Percentiles rank a stretch among this genome's conserved stretches.
Evolutionary conservation across 64 coral and sea anemone species (phyloP).

Genomic region (Hydrozoanthus tunicans): DNA sequence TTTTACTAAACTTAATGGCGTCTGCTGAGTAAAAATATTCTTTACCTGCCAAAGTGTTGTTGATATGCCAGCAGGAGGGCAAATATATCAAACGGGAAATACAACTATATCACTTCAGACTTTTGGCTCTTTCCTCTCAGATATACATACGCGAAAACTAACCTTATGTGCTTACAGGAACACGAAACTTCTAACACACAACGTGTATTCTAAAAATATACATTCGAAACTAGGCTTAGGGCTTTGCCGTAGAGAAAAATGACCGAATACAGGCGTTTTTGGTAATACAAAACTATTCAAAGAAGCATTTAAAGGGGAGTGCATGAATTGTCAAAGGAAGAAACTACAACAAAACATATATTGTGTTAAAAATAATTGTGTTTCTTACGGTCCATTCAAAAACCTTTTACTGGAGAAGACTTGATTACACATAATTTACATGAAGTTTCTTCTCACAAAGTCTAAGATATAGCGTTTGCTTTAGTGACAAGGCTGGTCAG

Average conservation of each 20-base stretch:
- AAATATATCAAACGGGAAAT: slow-evolving; percentile 6
- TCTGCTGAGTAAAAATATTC: not conserved
- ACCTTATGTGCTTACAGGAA: not conserved
- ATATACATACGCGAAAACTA: not conserved
- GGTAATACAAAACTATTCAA: not conserved
- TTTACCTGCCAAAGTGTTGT: not conserved
- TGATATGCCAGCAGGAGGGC: not conserved
- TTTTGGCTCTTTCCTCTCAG: not conserved
- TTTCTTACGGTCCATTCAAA: not conserved
- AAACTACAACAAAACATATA: not conserved
- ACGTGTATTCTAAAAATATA: not conserved
- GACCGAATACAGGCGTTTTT: not conserved
- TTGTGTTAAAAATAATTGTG: slow-evolving; percentile 1
- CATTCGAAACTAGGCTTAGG: not conserved
- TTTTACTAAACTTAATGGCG: not conserved
- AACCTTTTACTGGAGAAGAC: not conserved
- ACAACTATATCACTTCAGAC: not conserved
- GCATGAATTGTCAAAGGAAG: not conserved
- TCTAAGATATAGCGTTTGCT: not conserved
- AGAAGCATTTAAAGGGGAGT: not conserved
- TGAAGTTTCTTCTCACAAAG: not conserved
- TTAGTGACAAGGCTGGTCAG: no score
- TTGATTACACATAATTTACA: no score
- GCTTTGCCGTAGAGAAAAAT: not conserved
- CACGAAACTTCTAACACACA: not conserved